Percentiles rank a stretch among this genome's conserved stretches.
These are phyloP conservation scores for Acanthurus leucopareius DNA, from an alignment of 2,797 vertebrate species.

Conservation along the genomic window DNA sequence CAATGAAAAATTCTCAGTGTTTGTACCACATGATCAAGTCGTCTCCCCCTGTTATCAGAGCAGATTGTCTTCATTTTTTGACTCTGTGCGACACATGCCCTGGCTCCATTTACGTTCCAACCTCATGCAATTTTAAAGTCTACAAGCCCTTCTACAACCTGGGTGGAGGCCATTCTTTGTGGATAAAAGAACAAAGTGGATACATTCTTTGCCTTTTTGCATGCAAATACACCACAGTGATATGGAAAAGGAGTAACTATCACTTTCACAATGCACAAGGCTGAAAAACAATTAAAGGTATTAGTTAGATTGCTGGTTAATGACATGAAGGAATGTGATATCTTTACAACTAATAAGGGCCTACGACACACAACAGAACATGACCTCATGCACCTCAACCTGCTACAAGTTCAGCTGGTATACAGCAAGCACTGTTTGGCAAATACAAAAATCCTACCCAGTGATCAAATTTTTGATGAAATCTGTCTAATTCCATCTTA, in stretches of 20 bases:
- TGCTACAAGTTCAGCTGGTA: conserved; percentile 50
- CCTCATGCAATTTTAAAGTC: background rate
- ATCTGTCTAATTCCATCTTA: conserved; percentile 14
- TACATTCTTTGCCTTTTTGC: conserved; percentile 28
- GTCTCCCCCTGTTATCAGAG: background rate
- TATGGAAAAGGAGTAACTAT: conserved; percentile 19
- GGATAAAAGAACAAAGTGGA: conserved; percentile 10
- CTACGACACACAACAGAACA: conserved; percentile 30
- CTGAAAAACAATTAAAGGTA: conserved; percentile 15
- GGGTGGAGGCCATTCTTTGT: conserved; percentile 11
- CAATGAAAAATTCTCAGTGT: background rate
- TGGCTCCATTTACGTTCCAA: conserved; percentile 3
- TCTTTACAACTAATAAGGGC: conserved; percentile 23
- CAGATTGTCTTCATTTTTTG: conserved; percentile 41
- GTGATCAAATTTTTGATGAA: conserved; percentile 32
- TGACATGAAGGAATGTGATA: conserved; percentile 20
- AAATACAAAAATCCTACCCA: conserved; percentile 39
- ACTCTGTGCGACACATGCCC: conserved; percentile 48
- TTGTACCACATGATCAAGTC: background rate
- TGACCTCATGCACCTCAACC: conserved; percentile 47
- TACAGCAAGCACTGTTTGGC: conserved; percentile 37
- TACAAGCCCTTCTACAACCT: background rate
- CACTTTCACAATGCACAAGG: conserved; percentile 18
- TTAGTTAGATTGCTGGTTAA: conserved; percentile 5
- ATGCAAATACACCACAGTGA: conserved; percentile 60